A percentile compares a stretch with the other conserved stretches of the same genome.
These are phyloP conservation scores for Montifringilla adamsi DNA, from an alignment of 2,113 vertebrate species.

Conservation along the genomic window DNA sequence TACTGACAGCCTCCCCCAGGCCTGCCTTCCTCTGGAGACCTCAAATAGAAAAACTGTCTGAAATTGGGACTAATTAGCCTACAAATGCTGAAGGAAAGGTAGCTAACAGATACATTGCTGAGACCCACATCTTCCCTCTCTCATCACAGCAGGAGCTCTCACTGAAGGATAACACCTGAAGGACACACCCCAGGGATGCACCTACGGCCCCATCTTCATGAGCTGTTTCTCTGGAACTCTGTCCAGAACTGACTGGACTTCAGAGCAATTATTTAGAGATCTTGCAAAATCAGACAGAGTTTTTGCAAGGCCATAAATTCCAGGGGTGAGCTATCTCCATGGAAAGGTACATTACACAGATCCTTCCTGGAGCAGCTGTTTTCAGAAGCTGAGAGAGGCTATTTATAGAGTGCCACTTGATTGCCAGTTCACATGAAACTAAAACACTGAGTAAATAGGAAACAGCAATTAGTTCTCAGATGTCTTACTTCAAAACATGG, in stretches of 20 bases:
- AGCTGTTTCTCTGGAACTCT: background rate
- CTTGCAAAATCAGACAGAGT: background rate
- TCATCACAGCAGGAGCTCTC: background rate
- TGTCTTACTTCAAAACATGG: background rate
- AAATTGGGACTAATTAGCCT: background rate
- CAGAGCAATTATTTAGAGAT: background rate
- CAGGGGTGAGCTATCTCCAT: background rate
- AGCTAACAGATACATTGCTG: background rate
- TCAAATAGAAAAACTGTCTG: background rate
- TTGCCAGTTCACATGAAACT: constrained; percentile 24
- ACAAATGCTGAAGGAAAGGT: background rate
- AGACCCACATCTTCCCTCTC: background rate
- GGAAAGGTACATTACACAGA: background rate
- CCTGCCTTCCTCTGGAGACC: background rate
- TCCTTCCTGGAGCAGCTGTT: constrained; percentile 31
- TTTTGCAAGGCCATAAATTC: background rate
- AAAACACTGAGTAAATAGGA: background rate
- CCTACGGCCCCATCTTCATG: fast-evolving
- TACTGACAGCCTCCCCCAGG: background rate
- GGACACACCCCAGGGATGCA: fast-evolving
- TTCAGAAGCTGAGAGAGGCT: background rate
- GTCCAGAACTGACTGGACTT: background rate
- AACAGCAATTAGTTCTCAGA: background rate
- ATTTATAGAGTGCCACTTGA: constrained; percentile 39
- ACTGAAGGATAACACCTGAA: background rate